phyloP scores from a whole-genome alignment of 2,797 vertebrate genomes.

The Astyanax mexicanus region DNA sequence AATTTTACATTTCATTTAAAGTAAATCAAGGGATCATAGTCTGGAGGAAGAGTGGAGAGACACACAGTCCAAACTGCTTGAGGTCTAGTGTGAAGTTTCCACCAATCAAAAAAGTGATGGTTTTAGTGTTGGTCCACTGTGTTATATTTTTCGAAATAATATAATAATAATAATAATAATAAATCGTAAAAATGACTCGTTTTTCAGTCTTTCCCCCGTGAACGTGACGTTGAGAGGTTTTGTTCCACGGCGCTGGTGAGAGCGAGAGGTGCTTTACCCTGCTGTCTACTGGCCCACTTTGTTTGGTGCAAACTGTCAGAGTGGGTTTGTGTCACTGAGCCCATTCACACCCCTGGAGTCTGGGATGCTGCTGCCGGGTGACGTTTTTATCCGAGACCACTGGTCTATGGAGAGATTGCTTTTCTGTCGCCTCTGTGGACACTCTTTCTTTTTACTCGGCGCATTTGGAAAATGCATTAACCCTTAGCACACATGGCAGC shows the following conservation, averaged over 20 bases:
- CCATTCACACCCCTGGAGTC: constrained; percentile 49
- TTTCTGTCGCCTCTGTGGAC: constrained; percentile 27
- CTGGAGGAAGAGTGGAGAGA: no score
- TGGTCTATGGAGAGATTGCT: constrained; percentile 21
- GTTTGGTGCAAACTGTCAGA: constrained; percentile 57
- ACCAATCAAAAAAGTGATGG: no score
- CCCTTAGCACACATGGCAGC: background rate
- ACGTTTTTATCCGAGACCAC: constrained; percentile 48
- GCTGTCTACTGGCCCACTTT: constrained; percentile 42
- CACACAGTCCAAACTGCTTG: no score
- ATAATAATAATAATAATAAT: no score
- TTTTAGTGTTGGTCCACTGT: no score
- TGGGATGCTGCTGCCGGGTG: background rate
- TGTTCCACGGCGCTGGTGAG: background rate
- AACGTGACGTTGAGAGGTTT: background rate
- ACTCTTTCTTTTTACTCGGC: background rate
- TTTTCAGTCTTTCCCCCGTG: background rate
- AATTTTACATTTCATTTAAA: no score
- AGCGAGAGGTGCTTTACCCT: constrained; percentile 45
- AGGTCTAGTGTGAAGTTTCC: no score
- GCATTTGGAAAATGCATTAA: constrained; percentile 48
- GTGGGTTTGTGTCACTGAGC: constrained; percentile 57
- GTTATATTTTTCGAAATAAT: no score
- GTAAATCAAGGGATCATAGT: no score
- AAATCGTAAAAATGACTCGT: no score